A percentile compares a stretch with the other conserved stretches of the same genome.
Conservation (phyloP, 2,113 vertebrate genomes). For the Pogonocichla stellata region DNA sequence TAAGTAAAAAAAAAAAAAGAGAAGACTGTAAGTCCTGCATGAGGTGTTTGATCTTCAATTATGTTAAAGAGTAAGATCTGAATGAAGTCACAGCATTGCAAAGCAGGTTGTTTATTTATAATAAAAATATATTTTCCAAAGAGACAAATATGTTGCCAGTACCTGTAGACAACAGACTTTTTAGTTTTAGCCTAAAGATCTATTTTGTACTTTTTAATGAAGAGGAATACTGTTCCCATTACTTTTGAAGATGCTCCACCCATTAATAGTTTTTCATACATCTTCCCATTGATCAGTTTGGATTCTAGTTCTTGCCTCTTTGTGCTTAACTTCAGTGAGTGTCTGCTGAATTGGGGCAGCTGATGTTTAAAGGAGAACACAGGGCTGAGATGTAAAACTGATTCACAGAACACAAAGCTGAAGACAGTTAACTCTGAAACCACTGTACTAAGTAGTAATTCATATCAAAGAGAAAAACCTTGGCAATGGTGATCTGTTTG, state of each 20-base stretch:
- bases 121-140: not conserved
- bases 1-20: not conserved
- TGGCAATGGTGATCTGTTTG: not conserved
- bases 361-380: not conserved
- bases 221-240: not conserved
- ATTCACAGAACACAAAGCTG: not conserved
- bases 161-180: not conserved
- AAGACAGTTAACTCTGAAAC: not conserved
- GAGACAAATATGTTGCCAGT: not conserved
- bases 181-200: not conserved
- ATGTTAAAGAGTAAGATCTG: not conserved
- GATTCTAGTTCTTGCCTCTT: not conserved
- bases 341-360: not conserved
- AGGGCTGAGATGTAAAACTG: not conserved
- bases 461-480: not conserved
- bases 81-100: not conserved
- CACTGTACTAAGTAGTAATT: not conserved
- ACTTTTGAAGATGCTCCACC: not conserved
- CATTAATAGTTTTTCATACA: not conserved
- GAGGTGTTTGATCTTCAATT: not conserved
- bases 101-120: not conserved
- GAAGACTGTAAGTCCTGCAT: not conserved
- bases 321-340: not conserved
- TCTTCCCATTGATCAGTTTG: not conserved
- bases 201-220: not conserved